Conservation (phyloP, 2,113 vertebrate genomes). For the Syngnathoides biaculeatus region DNA sequence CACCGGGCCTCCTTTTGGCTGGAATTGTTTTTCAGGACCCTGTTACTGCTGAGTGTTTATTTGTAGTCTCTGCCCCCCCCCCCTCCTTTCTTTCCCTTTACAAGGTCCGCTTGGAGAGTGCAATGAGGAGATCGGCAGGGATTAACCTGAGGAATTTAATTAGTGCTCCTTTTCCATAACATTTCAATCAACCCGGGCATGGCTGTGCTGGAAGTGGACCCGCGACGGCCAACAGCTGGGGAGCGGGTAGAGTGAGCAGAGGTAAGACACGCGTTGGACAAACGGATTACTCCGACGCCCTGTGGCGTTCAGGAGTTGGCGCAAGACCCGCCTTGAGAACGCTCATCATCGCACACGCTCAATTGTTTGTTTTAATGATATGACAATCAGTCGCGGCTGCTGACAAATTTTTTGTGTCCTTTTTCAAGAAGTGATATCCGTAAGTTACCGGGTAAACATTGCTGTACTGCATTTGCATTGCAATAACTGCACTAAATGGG, state of each 20-base stretch:
- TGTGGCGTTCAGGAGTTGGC: constrained; percentile 27
- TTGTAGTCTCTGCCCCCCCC: constrained; percentile 35
- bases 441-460: neutral
- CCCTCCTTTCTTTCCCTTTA: constrained; percentile 28
- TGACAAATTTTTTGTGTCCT: neutral
- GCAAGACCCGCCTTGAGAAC: neutral
- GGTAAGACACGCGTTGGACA: constrained; percentile 56
- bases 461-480: neutral
- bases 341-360: neutral
- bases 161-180: constrained; percentile 82
- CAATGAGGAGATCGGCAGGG: constrained; percentile 76
- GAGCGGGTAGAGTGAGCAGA: constrained; percentile 23
- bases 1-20: neutral
- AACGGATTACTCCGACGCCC: constrained; percentile 60
- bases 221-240: constrained; percentile 53
- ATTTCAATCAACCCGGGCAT: constrained; percentile 83
- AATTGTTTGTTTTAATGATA: neutral
- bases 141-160: constrained; percentile 98
- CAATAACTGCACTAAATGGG: neutral
- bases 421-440: neutral
- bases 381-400: neutral
- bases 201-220: constrained; percentile 50
- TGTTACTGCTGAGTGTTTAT: constrained; percentile 56
- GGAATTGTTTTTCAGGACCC: constrained; percentile 13
- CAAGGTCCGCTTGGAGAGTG: constrained; percentile 64